A percentile compares a stretch with the other conserved stretches of the same genome.
phyloP scores from a whole-genome alignment of 2,888 invertebrate genomes.

The Oscheius sp. region DNA sequence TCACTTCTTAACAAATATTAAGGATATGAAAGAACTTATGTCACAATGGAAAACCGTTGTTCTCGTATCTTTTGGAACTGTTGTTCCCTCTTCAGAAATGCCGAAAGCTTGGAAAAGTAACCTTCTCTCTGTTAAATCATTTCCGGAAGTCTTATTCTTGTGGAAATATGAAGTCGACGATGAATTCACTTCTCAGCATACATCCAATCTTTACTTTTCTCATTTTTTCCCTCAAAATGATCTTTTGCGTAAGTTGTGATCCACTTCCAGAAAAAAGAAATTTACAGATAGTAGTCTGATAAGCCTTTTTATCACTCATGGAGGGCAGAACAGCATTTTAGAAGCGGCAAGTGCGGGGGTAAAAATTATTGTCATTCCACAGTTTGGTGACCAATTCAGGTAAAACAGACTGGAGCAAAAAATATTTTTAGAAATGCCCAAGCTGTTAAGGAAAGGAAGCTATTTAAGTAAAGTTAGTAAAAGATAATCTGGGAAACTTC shows the following conservation, averaged over 20 bases:
- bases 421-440: conserved; percentile 33
- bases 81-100: conserved; percentile 45
- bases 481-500: conserved; percentile 23
- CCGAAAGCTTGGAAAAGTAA: conserved; percentile 38
- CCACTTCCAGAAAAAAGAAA: background rate
- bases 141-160: conserved; percentile 46
- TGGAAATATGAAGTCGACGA: conserved; percentile 52
- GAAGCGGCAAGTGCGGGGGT: conserved; percentile 33
- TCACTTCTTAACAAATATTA: background rate
- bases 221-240: conserved; percentile 26
- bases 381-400: conserved; percentile 30
- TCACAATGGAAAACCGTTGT: conserved; percentile 31
- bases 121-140: conserved; percentile 32
- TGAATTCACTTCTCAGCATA: conserved; percentile 11
- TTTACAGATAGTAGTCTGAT: conserved; percentile 33
- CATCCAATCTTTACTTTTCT: background rate
- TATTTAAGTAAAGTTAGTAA: conserved; percentile 34
- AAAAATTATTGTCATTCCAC: conserved; percentile 12
- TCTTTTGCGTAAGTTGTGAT: conserved; percentile 1
- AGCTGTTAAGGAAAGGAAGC: conserved; percentile 34
- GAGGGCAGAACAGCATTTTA: conserved; percentile 42
- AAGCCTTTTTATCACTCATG: conserved; percentile 37
- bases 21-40: conserved; percentile 31
- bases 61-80: conserved; percentile 50
- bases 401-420: background rate